phyloP scores from a whole-genome alignment of 2,888 invertebrate species.

The Branchellion lobata region DNA sequence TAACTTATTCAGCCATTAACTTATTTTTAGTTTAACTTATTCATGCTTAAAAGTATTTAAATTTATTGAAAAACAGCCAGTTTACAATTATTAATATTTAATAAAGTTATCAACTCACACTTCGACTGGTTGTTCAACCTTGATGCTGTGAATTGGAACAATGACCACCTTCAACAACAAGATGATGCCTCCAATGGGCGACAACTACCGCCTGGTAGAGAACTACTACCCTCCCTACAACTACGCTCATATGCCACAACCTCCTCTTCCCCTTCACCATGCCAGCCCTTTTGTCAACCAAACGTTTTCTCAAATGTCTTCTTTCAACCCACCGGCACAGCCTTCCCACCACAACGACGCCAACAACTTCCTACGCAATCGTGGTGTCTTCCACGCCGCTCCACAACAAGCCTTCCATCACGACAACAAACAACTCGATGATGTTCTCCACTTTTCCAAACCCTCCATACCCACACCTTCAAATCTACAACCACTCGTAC shows the following conservation, averaged over 20 bases:
- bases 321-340: background rate
- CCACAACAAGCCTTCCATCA: background rate
- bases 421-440: background rate
- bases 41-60: background rate
- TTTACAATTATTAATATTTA: no score
- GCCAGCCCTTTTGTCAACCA: background rate
- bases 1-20: no score
- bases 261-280: background rate
- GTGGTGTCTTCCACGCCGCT: background rate
- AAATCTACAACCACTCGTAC: background rate
- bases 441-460: background rate
- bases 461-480: background rate
- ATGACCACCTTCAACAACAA: constrained; percentile 4
- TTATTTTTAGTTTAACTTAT: no score
- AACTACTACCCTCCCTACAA: background rate
- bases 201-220: constrained; percentile 11
- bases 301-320: background rate
- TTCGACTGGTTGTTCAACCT: no score
- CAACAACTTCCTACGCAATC: background rate
- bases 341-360: background rate
- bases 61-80: background rate
- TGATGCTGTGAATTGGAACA: no score
- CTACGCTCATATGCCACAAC: background rate
- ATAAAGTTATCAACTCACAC: no score
- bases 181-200: background rate